phyloP scores from a whole-genome alignment of 1,140 invertebrate genomes.

The Triops cancriformis region DNA sequence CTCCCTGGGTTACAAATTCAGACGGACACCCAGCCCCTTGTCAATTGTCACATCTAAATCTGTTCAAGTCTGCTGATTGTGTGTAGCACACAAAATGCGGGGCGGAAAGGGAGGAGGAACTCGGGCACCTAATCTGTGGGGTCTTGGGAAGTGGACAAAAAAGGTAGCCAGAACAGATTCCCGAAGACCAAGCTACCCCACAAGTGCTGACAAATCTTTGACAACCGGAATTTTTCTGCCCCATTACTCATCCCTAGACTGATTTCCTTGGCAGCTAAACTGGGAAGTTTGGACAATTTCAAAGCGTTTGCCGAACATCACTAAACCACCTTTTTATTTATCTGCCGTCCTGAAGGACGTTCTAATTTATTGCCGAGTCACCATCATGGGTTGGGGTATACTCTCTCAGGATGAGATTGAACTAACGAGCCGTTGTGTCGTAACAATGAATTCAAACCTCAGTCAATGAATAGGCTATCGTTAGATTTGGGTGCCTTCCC shows the following conservation, averaged over 20 bases:
- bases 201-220: slow-evolving; percentile 3
- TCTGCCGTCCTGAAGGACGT: no score
- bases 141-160: neutral
- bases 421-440: neutral
- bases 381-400: no score
- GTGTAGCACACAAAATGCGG: neutral
- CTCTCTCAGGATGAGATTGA: no score
- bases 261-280: neutral
- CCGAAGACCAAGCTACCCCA: neutral
- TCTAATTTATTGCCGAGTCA: no score
- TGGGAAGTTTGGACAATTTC: neutral
- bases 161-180: neutral
- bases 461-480: neutral
- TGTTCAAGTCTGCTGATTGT: neutral
- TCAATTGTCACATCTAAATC: slow-evolving; percentile 14
- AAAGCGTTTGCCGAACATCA: neutral
- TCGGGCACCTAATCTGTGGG: neutral
- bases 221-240: neutral
- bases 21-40: neutral
- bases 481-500: neutral
- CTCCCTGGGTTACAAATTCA: neutral
- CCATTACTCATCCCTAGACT: neutral
- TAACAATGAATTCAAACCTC: slow-evolving; percentile 17
- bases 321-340: neutral
- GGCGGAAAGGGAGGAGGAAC: neutral